phyloP scores from a whole-genome alignment of 2,113 vertebrate genomes.

The Zapornia atra region DNA sequence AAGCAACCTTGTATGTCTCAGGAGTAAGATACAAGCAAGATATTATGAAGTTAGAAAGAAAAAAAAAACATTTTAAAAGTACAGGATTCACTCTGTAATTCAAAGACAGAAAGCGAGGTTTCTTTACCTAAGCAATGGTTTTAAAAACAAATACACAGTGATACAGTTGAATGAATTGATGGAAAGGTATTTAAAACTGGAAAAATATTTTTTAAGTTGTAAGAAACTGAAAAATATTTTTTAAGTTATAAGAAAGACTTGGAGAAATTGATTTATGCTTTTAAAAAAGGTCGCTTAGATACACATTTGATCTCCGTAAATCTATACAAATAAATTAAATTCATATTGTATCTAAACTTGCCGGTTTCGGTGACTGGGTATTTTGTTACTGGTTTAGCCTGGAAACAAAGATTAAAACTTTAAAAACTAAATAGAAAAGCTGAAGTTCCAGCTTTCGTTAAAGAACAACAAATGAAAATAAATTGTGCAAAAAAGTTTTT shows the following conservation, averaged over 20 bases:
- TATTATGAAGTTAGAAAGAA: background rate
- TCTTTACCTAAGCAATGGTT: background rate
- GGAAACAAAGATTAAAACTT: background rate
- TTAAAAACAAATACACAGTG: background rate
- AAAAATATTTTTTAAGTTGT: background rate
- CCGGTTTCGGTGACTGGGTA: background rate
- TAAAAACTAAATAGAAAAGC: background rate
- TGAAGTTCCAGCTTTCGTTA: background rate
- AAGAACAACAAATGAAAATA: background rate
- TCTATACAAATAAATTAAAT: background rate
- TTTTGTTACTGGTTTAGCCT: background rate
- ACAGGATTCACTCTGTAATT: background rate
- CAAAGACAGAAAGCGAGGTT: background rate
- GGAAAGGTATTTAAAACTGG: background rate
- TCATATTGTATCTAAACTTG: background rate
- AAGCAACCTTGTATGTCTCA: background rate
- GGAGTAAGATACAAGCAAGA: background rate
- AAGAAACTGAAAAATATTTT: background rate
- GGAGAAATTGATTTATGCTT: background rate
- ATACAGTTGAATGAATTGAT: background rate
- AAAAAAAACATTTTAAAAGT: background rate
- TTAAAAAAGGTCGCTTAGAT: background rate
- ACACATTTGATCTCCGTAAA: background rate
- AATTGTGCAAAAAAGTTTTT: background rate
- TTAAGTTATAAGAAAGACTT: background rate